Percentiles rank a stretch among this genome's conserved stretches.
phyloP scores from a whole-genome alignment of 2,797 vertebrate species.

The Salarias fasciatus region DNA sequence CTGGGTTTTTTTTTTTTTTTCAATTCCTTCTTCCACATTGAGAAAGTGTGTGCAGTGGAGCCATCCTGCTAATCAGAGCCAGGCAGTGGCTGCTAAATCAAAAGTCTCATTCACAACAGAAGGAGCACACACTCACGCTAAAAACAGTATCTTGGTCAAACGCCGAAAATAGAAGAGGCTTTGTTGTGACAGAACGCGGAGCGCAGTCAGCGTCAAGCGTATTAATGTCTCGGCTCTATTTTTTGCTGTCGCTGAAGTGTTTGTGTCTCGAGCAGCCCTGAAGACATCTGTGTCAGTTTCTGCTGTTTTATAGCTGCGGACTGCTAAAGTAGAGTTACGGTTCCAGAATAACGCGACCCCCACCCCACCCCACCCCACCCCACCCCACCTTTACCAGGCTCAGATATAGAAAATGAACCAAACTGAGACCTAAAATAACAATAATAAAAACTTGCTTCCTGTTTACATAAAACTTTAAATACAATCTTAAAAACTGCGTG shows the following conservation, averaged over 20 bases:
- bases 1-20: conserved; percentile 3
- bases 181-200: conserved; percentile 17
- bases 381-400: no score
- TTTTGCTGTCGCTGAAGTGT: conserved; percentile 6
- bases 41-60: conserved; percentile 12
- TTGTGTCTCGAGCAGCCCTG: not conserved
- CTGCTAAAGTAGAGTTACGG: not conserved
- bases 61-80: conserved; percentile 27
- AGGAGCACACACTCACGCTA: conserved; percentile 27
- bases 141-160: conserved; percentile 9
- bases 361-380: no score
- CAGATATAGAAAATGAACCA: no score
- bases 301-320: not conserved
- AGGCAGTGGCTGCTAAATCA: not conserved
- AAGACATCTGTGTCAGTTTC: conserved; percentile 2
- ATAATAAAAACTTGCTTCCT: no score
- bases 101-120: conserved; percentile 29
- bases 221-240: conserved; percentile 31
- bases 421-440: no score
- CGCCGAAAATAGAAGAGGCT: conserved; percentile 50
- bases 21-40: no score
- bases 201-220: conserved; percentile 3
- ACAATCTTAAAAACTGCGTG: no score
- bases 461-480: no score
- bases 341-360: no score